A percentile compares a stretch with the other conserved stretches of the same genome.
phyloP scores from a whole-genome alignment of 2,888 invertebrate genomes.

The Drosophila sordidula region DNA sequence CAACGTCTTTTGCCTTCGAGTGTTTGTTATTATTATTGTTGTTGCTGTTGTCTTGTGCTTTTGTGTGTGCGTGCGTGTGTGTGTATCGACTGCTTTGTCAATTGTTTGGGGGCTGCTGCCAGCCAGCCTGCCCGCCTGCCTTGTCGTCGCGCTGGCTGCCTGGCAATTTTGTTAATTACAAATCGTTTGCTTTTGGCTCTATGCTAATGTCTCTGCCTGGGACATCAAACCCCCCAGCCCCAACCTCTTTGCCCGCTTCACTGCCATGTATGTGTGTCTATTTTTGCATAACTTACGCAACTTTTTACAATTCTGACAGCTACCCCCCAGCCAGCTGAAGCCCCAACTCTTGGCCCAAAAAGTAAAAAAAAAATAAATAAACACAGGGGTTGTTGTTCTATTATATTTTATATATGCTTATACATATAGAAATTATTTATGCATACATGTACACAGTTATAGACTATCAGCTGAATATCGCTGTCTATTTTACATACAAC shows the following conservation, averaged over 20 bases:
- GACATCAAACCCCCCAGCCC: constrained; percentile 21
- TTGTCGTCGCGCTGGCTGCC: constrained; percentile 71
- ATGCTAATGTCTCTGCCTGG: constrained; percentile 66
- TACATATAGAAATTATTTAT: not conserved
- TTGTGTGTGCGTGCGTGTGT: constrained; percentile 16
- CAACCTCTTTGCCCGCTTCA: constrained; percentile 3
- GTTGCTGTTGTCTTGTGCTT: constrained; percentile 39
- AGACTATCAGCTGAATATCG: constrained; percentile 49
- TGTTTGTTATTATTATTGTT: constrained; percentile 67
- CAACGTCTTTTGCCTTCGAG: constrained; percentile 59
- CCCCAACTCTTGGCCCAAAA: not conserved
- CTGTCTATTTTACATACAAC: constrained; percentile 30
- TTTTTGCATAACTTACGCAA: constrained; percentile 70
- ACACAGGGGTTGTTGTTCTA: constrained; percentile 61
- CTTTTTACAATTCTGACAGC: constrained; percentile 66
- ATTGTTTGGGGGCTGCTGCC: constrained; percentile 62
- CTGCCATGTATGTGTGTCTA: constrained; percentile 51
- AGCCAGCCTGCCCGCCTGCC: not conserved
- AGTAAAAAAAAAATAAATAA: constrained; percentile 2
- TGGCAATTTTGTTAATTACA: constrained; percentile 85
- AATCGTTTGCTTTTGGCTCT: constrained; percentile 77
- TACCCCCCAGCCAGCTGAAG: constrained; percentile 7
- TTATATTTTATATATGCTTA: constrained; percentile 39
- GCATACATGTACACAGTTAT: constrained; percentile 29
- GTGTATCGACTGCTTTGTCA: constrained; percentile 73